Percentiles rank a stretch among this genome's conserved stretches.
Conservation (phyloP, 2,888 invertebrate genomes). For the Pollenia griseotomentosa region DNA sequence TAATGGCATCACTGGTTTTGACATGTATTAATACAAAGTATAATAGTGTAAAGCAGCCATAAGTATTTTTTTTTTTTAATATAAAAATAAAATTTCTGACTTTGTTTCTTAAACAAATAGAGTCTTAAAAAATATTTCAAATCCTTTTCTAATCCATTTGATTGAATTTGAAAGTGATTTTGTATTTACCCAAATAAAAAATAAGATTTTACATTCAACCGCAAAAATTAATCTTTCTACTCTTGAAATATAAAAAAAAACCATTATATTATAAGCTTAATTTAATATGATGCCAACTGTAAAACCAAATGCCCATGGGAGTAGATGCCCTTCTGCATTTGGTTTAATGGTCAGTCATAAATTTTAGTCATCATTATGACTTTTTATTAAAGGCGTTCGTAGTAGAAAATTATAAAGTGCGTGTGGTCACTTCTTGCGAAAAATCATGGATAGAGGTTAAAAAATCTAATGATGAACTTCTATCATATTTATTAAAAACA, state of each 20-base stretch:
- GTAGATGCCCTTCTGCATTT: conserved; percentile 22
- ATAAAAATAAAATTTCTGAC: too few species aligned
- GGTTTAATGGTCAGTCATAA: conserved; percentile 62
- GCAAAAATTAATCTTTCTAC: conserved; percentile 27
- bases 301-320: conserved; percentile 65
- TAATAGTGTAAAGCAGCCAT: too few species aligned
- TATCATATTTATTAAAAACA: background rate
- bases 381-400: conserved; percentile 35
- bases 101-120: too few species aligned
- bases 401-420: conserved; percentile 44
- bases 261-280: conserved; percentile 63
- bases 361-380: conserved; percentile 53
- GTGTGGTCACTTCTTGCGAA: conserved; percentile 1
- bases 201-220: background rate
- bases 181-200: background rate
- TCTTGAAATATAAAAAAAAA: conserved; percentile 1
- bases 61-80: too few species aligned
- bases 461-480: conserved; percentile 1
- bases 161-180: background rate
- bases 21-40: too few species aligned
- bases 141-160: background rate
- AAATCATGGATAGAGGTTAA: background rate
- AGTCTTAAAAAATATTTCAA: background rate
- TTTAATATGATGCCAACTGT: conserved; percentile 66
- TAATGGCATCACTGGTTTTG: too few species aligned